Evolutionary conservation across 2,797 vertebrate genomes (phyloP), one percentile per base, ranked within the genome.

Genomic region (Triplophysa bombifrons): DNA sequence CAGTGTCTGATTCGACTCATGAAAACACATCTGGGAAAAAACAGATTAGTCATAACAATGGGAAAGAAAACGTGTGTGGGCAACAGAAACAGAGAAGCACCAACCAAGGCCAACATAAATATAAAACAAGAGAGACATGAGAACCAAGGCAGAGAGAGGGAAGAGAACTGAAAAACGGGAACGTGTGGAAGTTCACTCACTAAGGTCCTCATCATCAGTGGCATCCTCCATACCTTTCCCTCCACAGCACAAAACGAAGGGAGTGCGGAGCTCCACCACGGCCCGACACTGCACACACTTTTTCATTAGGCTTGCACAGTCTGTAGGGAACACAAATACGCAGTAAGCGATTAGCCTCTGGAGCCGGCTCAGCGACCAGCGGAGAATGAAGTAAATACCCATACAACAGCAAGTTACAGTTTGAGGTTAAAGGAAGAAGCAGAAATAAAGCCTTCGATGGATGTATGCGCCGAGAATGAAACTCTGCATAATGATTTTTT

Each of bases 221-320:
- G 93, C 90, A 91, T 99, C 98, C 94, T 98, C 97, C 91, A 95
- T 94, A 93, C 95, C 95, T 94, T 98, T 99, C 87, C 97, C 97
- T 89, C 97, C 97, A 74, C 98, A 99, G 92, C 98, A 99, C 85
- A 95, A 93, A 85, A 96, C 95, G 84, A 99, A 99, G 86, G 98
- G 97, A 74, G 95, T 97, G 92, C 98, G 95, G 84, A 94, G 93
- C 85, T 99, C 98, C 81, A 99, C 98, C 66, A 99, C 95, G 74
- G 98, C 96, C 80, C 98, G 97, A 84, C 98, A 99, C 88, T 99
- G 98, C 65, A 99, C 98, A 84, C 98, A 99, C 86, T 99, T 99
- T 93, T 99, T 99, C 98, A 99, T 99, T 86, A 99, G 93, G 89
- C 89, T 98, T 84, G 98, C 98, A 93, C 98, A 99, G 86, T 99